phyloP scores from a whole-genome alignment of 2,797 vertebrate genomes.

The Mycteria americana region DNA sequence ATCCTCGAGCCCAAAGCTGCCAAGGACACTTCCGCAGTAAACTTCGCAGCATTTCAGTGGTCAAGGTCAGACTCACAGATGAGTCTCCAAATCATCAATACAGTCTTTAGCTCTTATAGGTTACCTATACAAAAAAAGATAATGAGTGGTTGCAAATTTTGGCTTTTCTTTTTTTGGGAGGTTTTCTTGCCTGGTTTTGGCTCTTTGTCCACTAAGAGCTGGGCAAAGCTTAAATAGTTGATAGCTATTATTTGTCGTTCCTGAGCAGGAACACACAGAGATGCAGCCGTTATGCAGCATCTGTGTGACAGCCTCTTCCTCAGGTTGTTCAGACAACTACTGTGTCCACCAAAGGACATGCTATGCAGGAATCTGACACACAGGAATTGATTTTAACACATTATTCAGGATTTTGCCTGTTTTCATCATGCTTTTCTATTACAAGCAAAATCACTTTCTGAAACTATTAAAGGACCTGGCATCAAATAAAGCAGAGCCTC shows the following conservation, averaged over 20 bases:
- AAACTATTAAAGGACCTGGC: background rate
- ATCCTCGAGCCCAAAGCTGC: background rate
- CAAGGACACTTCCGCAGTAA: background rate
- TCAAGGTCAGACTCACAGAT: background rate
- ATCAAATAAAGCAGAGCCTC: background rate
- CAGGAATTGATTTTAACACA: background rate
- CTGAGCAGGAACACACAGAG: background rate
- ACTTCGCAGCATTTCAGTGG: background rate
- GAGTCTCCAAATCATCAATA: background rate
- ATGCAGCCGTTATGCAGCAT: background rate
- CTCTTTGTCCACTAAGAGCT: background rate
- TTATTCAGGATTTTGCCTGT: background rate
- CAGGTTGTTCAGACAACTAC: background rate
- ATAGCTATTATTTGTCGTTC: background rate
- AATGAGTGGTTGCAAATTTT: background rate
- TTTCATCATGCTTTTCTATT: background rate
- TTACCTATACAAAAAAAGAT: background rate
- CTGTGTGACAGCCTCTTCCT: background rate
- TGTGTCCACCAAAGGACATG: background rate
- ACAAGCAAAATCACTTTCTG: background rate
- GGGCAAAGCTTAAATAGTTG: background rate
- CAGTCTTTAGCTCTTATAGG: background rate
- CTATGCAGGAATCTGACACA: background rate
- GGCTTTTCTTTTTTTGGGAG: background rate
- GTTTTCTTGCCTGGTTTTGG: background rate